These are phyloP conservation scores for Erynnis tages DNA, from an alignment of 2,888 invertebrate genomes.

Conservation along the genomic window DNA sequence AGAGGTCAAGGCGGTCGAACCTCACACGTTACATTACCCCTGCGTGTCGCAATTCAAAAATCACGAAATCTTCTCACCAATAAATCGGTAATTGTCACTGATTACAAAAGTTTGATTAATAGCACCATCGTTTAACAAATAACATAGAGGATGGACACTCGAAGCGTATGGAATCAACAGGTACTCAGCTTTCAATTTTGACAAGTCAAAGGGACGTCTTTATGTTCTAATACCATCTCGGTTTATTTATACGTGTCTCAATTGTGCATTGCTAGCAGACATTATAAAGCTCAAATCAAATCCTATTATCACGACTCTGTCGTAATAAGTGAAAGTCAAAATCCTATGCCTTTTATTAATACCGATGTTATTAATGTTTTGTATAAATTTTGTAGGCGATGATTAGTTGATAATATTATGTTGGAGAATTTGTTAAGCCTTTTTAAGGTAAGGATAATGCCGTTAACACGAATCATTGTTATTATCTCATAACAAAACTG, in stretches of 20 bases:
- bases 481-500: too few species aligned
- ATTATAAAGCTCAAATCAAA: slow-evolving; percentile 26
- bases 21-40: slow-evolving; percentile 18
- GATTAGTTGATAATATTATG: slow-evolving; percentile 14
- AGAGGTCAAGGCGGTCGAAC: slow-evolving; percentile 16
- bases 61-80: slow-evolving; percentile 18
- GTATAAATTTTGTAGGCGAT: slow-evolving; percentile 19
- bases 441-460: too few species aligned
- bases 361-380: slow-evolving; percentile 24
- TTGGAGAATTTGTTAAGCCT: slow-evolving; percentile 9
- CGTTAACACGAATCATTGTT: too few species aligned
- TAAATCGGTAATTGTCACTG: slow-evolving; percentile 25
- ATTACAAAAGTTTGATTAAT: slow-evolving; percentile 27
- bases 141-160: slow-evolving; percentile 9
- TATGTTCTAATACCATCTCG: slow-evolving; percentile 23
- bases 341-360: slow-evolving; percentile 25
- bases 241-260: slow-evolving; percentile 19
- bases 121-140: slow-evolving; percentile 19
- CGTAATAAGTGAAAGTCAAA: slow-evolving; percentile 28
- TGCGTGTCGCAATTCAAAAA: slow-evolving; percentile 13
- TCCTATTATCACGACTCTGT: slow-evolving; percentile 28
- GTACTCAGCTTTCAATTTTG: slow-evolving; percentile 21
- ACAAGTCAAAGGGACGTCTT: slow-evolving; percentile 23
- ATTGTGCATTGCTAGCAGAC: slow-evolving; percentile 18
- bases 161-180: slow-evolving; percentile 20